Evolutionary conservation across 2,888 invertebrate species (phyloP), one percentile per base, ranked within the genome.

Genomic region (Chloromyia formosa): DNA sequence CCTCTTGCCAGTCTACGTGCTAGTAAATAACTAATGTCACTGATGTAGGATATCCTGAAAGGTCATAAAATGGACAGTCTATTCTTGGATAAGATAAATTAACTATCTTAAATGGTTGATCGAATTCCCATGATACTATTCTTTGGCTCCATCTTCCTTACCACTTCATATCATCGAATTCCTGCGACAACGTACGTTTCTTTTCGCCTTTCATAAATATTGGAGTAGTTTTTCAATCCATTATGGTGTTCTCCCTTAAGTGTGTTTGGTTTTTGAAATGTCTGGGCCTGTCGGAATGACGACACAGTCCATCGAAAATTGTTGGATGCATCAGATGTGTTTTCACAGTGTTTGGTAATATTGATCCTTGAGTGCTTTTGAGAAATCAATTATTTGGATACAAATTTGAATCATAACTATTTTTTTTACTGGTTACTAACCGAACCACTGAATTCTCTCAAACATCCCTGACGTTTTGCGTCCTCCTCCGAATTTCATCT

Each of bases 141-240:
- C 40, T 2, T 56, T 20, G n/a, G 9, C 23, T 60, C 22, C 56
- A 20, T 49, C 10, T 53, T 53, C 3, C 53, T 14, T 9, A 53
- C 56, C 18, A 56, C 22, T 56, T 23, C 42, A 64, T 42, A 64
- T 64, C 42, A 10, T 64, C n/a, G 42, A 64, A 64, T 64, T 64
- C 62, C 18, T 35, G 27, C 27, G 27, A 35, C 27, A 35, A 35
- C 27, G 27, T 40, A 64, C 62, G 18, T 64, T 64, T 40, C 40
- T 64, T 35, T 9, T 18, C 16, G 9, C 40, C 40, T 64, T 64
- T 42, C 20, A 64, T 64, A 64, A 64, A 64, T 64, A 64, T 64
- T 64, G 18, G n/a, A 64, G 62, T 40, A 42, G 42, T 64, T 64
- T 64, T 64, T 64, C 42, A 64, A 64, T 64, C 62, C 62, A 64